Percentiles rank a stretch among this genome's conserved stretches.
These are phyloP conservation scores for Eonycteris spelaea DNA, from an alignment of 2,113 vertebrate genomes.

Conservation along the genomic window DNA sequence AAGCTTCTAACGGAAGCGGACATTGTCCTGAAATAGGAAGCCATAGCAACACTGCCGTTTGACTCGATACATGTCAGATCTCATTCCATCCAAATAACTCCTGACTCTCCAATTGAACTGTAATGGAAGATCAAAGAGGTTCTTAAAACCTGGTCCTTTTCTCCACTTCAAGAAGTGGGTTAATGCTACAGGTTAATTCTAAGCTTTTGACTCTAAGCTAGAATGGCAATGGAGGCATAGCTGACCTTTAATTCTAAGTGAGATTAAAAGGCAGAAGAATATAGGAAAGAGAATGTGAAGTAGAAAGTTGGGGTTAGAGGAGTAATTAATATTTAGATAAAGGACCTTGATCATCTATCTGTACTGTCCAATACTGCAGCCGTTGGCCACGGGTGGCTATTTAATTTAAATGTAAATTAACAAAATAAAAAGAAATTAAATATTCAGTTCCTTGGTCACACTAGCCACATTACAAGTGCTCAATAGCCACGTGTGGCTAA, in stretches of 20 bases:
- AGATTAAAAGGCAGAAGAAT: not conserved
- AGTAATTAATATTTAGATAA: not conserved
- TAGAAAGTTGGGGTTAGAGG: not conserved
- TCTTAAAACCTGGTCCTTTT: constrained; percentile 6
- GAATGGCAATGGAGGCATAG: not conserved
- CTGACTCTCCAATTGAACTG: not conserved
- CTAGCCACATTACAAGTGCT: not conserved
- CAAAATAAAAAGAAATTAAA: not conserved
- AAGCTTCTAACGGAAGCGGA: constrained; percentile 25
- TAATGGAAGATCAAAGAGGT: constrained; percentile 69
- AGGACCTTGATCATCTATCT: not conserved
- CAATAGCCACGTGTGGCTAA: fast-evolving
- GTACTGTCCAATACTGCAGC: not conserved
- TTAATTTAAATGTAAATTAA: not conserved
- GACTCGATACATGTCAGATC: constrained; percentile 20
- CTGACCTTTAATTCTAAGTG: constrained; percentile 20
- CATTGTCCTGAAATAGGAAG: constrained; percentile 58
- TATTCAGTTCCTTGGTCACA: not conserved
- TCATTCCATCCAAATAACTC: constrained; percentile 47
- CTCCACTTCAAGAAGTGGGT: constrained; percentile 16
- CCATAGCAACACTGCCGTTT: not conserved
- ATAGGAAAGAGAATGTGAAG: not conserved
- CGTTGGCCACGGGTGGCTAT: not conserved
- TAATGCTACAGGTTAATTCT: constrained; percentile 28
- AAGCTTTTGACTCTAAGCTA: not conserved